Percentiles rank a stretch among this genome's conserved stretches.
These are phyloP conservation scores for Pterocles burchelli DNA, from an alignment of 2,113 vertebrate species.

Conservation along the genomic window DNA sequence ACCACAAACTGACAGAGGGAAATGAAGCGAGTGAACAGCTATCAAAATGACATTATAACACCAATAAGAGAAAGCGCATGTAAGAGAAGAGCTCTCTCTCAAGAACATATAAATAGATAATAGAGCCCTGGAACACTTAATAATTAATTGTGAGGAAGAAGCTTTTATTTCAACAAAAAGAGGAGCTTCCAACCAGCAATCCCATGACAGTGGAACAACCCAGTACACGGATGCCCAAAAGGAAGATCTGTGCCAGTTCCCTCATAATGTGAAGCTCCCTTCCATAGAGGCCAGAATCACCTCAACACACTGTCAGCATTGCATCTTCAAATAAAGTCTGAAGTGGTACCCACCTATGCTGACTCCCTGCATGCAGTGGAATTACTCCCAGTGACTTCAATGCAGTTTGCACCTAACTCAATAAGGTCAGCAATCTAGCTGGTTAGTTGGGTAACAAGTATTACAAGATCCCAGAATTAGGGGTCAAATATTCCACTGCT, in stretches of 20 bases:
- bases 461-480: not conserved
- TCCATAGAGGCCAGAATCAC: not conserved
- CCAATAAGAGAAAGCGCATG: not conserved
- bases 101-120: constrained; percentile 73
- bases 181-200: constrained; percentile 19
- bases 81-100: constrained; percentile 53
- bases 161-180: constrained; percentile 61
- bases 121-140: constrained; percentile 64
- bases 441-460: not conserved
- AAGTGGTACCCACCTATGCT: not conserved
- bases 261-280: not conserved
- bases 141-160: constrained; percentile 68
- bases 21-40: constrained; percentile 68
- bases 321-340: not conserved
- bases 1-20: constrained; percentile 54
- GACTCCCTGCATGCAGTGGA: not conserved
- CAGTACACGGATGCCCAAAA: not conserved
- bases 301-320: not conserved
- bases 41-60: constrained; percentile 49
- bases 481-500: not conserved
- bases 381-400: not conserved
- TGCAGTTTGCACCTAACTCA: not conserved
- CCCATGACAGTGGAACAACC: not conserved
- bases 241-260: not conserved
- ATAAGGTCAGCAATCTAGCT: not conserved